phyloP scores from a whole-genome alignment of 1,140 invertebrate species.

The Antheraea pernyi region DNA sequence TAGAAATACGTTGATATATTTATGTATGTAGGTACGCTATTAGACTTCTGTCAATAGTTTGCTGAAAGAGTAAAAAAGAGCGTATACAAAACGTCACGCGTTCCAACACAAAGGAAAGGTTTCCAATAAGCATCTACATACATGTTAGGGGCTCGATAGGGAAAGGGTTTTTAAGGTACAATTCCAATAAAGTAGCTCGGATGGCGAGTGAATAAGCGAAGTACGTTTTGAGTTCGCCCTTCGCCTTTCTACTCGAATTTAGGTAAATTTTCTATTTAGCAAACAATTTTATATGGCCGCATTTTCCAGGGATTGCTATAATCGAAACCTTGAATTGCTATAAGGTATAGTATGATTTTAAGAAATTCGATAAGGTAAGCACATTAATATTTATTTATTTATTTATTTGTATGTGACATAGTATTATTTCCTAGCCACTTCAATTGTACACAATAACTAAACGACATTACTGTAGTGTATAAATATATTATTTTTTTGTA shows the following conservation, averaged over 20 bases:
- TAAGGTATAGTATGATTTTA: too few relatives aligned
- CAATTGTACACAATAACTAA: too few relatives aligned
- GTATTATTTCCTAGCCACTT: too few relatives aligned
- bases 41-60: conserved; percentile 31
- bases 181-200: conserved; percentile 53
- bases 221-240: conserved; percentile 30
- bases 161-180: conserved; percentile 60
- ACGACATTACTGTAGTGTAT: too few relatives aligned
- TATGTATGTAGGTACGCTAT: conserved; percentile 25
- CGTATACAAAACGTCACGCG: conserved; percentile 45
- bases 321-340: not conserved
- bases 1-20: conserved; percentile 25
- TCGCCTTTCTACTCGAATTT: conserved; percentile 44
- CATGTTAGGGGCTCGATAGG: conserved; percentile 44
- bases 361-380: too few relatives aligned
- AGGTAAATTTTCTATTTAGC: conserved; percentile 50
- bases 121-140: conserved; percentile 56
- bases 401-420: too few relatives aligned
- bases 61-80: conserved; percentile 34
- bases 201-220: conserved; percentile 38
- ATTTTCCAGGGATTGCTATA: not conserved
- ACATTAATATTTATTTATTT: too few relatives aligned
- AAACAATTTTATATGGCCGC: conserved; percentile 49
- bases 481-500: too few relatives aligned
- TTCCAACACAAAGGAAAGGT: conserved; percentile 43